A percentile compares a stretch with the other conserved stretches of the same genome.
These are phyloP conservation scores for Globicephala melas DNA, from an alignment of 2,113 vertebrate species.

Conservation along the genomic window DNA sequence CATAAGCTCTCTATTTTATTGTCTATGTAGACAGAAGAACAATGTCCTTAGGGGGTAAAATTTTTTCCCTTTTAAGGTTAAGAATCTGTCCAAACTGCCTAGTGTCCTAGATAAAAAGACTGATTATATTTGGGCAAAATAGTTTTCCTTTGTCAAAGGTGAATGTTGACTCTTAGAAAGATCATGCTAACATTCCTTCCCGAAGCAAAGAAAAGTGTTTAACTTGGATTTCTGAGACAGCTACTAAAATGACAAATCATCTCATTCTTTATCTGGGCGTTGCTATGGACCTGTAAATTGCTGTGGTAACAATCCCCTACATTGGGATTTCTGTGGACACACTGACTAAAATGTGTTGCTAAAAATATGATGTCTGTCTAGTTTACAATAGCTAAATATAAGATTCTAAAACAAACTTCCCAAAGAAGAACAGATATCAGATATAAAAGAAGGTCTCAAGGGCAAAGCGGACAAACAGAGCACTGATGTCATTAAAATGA, in stretches of 20 bases:
- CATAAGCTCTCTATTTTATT: background rate
- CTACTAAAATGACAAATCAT: background rate
- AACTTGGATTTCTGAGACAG: background rate
- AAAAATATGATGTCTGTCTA: background rate
- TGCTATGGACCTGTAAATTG: background rate
- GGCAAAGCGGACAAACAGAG: background rate
- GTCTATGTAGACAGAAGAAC: background rate
- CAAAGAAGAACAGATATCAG: background rate
- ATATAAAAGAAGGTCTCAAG: background rate
- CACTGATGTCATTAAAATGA: background rate
- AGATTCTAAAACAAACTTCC: slow-evolving; percentile 15
- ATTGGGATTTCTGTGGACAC: background rate
- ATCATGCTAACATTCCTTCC: background rate
- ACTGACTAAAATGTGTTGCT: background rate
- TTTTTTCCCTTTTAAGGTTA: background rate
- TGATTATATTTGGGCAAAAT: background rate
- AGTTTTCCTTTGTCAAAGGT: background rate
- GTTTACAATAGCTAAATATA: background rate
- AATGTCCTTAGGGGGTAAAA: background rate
- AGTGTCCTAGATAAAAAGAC: background rate
- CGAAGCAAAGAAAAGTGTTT: background rate
- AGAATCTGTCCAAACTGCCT: background rate
- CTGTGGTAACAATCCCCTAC: background rate
- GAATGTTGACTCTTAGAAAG: background rate
- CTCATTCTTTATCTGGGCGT: background rate